These are phyloP conservation scores for Cryptops parisi DNA, from an alignment of 2,888 invertebrate species.

Conservation along the genomic window DNA sequence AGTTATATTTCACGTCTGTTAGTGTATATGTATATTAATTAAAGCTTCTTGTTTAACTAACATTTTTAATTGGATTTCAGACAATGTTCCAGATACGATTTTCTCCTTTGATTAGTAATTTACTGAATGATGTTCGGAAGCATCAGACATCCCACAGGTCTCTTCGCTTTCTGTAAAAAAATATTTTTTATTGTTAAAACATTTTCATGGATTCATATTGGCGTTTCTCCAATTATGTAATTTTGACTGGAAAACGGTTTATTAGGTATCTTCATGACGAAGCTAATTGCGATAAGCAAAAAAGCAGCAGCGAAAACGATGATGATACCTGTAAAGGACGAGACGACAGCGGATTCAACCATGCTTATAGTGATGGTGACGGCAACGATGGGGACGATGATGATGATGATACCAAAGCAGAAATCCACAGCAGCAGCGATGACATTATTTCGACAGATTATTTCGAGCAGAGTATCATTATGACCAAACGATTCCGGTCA, in stretches of 20 bases:
- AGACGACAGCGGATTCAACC: constrained; percentile 2
- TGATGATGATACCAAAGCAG: no score
- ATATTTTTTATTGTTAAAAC: background rate
- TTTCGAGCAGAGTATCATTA: no score
- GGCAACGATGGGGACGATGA: background rate
- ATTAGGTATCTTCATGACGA: no score
- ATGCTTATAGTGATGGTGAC: background rate
- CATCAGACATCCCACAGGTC: background rate
- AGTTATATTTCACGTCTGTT: constrained; percentile 35
- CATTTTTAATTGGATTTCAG: background rate
- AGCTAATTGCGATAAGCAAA: no score
- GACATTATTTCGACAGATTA: no score
- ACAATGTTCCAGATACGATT: constrained; percentile 6
- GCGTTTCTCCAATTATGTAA: no score
- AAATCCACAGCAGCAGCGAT: no score
- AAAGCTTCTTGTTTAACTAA: background rate
- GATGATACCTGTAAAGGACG: no score
- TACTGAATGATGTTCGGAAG: constrained; percentile 4
- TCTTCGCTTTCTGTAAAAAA: background rate
- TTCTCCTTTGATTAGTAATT: background rate
- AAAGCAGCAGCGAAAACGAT: no score
- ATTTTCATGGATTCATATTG: background rate
- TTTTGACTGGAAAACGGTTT: no score
- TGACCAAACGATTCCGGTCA: no score
- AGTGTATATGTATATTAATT: background rate